Percentiles rank a stretch among this genome's conserved stretches.
Evolutionary conservation across 2,113 vertebrate species (phyloP).

Genomic region (Montifringilla adamsi): DNA sequence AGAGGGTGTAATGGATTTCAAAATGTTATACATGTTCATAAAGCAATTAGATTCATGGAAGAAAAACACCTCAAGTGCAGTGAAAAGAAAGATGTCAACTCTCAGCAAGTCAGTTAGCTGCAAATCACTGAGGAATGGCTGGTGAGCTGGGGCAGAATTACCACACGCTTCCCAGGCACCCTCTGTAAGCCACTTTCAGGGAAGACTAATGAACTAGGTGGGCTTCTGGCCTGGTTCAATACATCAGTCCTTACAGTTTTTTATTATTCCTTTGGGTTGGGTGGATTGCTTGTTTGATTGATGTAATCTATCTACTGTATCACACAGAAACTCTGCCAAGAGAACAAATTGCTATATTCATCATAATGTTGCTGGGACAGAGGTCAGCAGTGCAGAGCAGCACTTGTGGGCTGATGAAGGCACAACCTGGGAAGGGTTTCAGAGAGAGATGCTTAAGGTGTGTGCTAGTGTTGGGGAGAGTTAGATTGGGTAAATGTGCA

Average conservation of each 20-base stretch:
- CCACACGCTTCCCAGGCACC: background rate
- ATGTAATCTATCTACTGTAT: background rate
- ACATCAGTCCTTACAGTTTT: background rate
- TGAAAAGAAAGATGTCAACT: background rate
- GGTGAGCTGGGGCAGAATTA: background rate
- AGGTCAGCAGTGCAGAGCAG: background rate
- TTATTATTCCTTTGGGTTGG: background rate
- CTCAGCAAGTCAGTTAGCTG: background rate
- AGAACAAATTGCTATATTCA: background rate
- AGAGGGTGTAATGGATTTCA: background rate
- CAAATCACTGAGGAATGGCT: background rate
- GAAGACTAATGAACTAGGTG: background rate
- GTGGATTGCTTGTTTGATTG: background rate
- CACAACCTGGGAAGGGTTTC: background rate
- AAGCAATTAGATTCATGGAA: background rate
- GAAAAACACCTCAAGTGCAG: background rate
- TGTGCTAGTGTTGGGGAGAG: no score
- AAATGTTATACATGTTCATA: background rate
- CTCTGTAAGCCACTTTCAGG: background rate
- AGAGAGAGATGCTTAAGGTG: background rate
- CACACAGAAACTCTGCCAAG: background rate
- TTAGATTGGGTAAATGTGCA: background rate
- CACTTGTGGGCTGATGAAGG: background rate
- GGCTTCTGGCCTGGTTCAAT: background rate
- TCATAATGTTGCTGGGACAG: background rate